Percentiles rank a stretch among this genome's conserved stretches.
These are phyloP conservation scores for Colletes gigas DNA, from an alignment of 1,140 invertebrate species.

Conservation along the genomic window DNA sequence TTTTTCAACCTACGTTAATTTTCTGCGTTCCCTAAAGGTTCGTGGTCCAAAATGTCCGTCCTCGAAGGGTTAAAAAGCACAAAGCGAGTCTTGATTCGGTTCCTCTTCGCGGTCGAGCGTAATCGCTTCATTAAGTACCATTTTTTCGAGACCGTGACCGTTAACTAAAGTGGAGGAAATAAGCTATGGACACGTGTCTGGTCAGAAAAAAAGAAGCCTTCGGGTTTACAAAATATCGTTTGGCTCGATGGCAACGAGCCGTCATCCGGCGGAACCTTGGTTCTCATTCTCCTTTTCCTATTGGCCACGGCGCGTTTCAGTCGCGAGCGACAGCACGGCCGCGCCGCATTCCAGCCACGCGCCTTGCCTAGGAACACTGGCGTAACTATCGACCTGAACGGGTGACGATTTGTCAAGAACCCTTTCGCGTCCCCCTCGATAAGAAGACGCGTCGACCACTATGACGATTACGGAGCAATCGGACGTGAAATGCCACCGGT, in stretches of 20 bases:
- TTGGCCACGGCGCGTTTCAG: slow-evolving; percentile 65
- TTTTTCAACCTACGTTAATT: no score
- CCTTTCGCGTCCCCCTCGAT: slow-evolving; percentile 17
- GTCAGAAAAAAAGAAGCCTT: neutral
- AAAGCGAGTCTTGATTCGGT: no score
- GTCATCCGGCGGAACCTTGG: slow-evolving; percentile 38
- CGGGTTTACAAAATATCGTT: neutral
- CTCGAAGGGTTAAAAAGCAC: no score
- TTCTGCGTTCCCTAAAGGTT: no score
- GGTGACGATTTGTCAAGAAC: slow-evolving; percentile 57
- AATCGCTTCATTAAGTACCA: no score
- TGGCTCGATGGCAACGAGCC: slow-evolving; percentile 13
- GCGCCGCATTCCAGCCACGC: slow-evolving; percentile 79
- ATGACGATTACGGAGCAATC: slow-evolving; percentile 44
- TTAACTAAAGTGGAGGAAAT: no score
- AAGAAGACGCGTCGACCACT: slow-evolving; percentile 31
- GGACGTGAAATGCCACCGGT: slow-evolving; percentile 9
- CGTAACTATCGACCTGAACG: slow-evolving; percentile 66
- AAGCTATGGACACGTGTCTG: no score
- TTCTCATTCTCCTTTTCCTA: slow-evolving; percentile 58
- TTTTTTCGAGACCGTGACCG: no score
- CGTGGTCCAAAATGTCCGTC: no score
- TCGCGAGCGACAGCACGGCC: slow-evolving; percentile 68
- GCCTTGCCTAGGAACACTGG: slow-evolving; percentile 74
- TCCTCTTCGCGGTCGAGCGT: no score